Percentiles rank a stretch among this genome's conserved stretches.
These are phyloP conservation scores for Apeltes quadracus DNA, from an alignment of 2,113 vertebrate genomes.

Conservation along the genomic window DNA sequence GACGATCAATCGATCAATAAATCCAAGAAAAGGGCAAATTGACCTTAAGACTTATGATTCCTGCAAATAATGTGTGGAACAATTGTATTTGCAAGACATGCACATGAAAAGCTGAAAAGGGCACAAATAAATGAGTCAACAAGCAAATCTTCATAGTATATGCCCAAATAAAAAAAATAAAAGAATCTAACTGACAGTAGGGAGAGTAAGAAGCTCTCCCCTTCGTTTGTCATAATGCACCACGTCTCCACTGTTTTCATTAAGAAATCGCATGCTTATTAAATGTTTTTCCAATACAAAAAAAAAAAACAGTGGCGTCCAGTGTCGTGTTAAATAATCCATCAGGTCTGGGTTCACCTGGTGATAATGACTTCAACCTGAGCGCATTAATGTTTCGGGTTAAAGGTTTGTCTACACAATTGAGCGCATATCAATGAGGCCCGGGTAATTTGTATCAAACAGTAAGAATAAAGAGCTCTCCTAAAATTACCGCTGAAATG, in stretches of 20 bases:
- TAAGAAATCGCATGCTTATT: slow-evolving; percentile 8
- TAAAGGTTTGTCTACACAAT: slow-evolving; percentile 75
- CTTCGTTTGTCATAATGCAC: not conserved
- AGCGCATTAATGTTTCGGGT: slow-evolving; percentile 76
- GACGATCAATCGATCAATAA: not conserved
- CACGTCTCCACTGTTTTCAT: not conserved
- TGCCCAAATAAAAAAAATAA: not conserved
- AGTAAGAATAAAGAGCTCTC: slow-evolving; percentile 65
- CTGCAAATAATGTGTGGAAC: not conserved
- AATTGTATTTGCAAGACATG: not conserved
- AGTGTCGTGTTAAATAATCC: slow-evolving; percentile 45
- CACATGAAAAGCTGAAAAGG: not conserved
- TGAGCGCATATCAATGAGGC: slow-evolving; percentile 67
- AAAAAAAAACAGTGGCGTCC: not conserved
- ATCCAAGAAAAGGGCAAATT: not conserved
- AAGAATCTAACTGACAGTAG: not conserved
- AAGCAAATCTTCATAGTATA: not conserved
- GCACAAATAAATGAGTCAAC: not conserved
- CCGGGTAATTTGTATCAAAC: slow-evolving; percentile 66
- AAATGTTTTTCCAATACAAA: not conserved
- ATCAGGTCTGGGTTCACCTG: slow-evolving; percentile 54
- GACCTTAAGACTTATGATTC: not conserved
- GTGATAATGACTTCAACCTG: slow-evolving; percentile 63
- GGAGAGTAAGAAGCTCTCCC: not conserved
- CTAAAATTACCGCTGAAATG: slow-evolving; percentile 79